Evolutionary conservation across 2,888 invertebrate genomes (phyloP), one percentile per base, ranked within the genome.

Genomic region (Lasioglossum calceatum): DNA sequence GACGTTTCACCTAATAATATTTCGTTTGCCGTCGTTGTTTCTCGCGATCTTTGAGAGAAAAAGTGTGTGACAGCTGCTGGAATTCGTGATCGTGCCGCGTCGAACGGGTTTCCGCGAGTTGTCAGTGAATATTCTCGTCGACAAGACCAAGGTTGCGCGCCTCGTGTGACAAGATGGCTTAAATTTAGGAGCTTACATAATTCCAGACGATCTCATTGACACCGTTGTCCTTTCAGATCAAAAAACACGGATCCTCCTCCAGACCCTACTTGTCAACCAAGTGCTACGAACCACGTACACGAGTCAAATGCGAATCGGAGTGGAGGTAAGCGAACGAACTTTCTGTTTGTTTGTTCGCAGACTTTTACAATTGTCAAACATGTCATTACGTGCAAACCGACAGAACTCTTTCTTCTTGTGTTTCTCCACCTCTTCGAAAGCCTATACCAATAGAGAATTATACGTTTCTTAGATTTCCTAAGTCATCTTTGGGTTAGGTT

Each of bases 141-240:
- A 72, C 77, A 87, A 90, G 81, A 88, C 88, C 91, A 92, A 92
- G 91, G 92, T 91, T 91, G 89, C 84, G 82, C 67, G 71, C 82
- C 87, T 88, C 88, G 88, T 90, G 90, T 92, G 92, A 93, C 93
- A 93, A 93, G 92, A 94, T 94, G 94, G 93, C 94, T 94, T 91
- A 87, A 89, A 90, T 91, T 88, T 86, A 85, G 87, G 83, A 79
- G 90, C 93, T 94, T 94, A 95, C 92, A 93, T 95, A 95, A 95
- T 94, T 94, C 91, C 89, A 81, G 87, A 74, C 81, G 82, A 75
- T 86, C 85, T 90, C 81, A 84, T 42, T 77, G 81, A 16, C 70
- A 64, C 27, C 39, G 74, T 87, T 88, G 73, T 32, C 36, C 64
- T 91, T 93, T 71, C 91, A 95, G 95, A 92, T 94, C 39, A 93